Evolutionary conservation across 2,888 invertebrate species (phyloP).

Genomic region (Slavum lentiscoides): DNA sequence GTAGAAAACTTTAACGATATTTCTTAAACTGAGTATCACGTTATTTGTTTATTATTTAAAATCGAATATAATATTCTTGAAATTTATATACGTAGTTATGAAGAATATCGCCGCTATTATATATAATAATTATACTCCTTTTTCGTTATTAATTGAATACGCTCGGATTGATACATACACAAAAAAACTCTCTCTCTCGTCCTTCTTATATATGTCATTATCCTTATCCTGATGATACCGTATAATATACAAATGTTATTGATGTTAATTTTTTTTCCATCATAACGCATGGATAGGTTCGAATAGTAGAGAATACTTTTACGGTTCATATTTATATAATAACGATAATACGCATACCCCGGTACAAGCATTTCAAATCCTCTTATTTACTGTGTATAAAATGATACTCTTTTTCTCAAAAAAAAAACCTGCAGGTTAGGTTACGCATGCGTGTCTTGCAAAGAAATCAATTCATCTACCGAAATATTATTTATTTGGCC

Average conservation of each 20-base stretch:
- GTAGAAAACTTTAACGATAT: conserved; percentile 1
- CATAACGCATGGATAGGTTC: background rate
- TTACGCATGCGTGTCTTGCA: background rate
- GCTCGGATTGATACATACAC: conserved; percentile 18
- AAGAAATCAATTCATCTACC: background rate
- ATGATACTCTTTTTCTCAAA: background rate
- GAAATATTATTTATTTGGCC: no score
- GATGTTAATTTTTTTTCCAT: background rate
- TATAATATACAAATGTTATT: background rate
- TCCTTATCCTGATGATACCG: background rate
- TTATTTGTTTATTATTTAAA: background rate
- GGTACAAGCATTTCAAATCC: background rate
- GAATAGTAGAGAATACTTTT: background rate
- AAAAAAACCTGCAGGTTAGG: background rate
- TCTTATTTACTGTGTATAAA: background rate
- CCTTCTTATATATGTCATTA: background rate
- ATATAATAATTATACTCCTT: background rate
- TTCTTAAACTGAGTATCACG: background rate
- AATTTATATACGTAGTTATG: background rate
- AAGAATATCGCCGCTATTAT: no score
- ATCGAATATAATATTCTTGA: background rate
- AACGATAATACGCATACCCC: background rate
- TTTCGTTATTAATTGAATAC: conserved; percentile 20
- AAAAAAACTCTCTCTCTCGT: background rate
- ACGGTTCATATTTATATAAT: background rate